Percentiles rank a stretch among this genome's conserved stretches.
Conservation (phyloP, 2,797 vertebrate species). For the Synaphobranchus kaupii region DNA sequence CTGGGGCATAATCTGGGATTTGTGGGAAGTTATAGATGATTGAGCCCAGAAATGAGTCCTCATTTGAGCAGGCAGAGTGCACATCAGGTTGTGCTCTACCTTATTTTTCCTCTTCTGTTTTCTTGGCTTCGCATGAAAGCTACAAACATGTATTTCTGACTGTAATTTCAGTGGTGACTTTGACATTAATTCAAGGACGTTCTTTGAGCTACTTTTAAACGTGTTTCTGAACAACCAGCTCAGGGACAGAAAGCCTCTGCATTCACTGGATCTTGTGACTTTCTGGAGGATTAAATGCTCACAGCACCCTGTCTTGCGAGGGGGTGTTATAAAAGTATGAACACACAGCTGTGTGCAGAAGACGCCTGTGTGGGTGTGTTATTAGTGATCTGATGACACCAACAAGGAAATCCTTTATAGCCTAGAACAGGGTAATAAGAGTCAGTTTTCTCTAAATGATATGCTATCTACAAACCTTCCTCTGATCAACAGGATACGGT, state of each 20-base stretch:
- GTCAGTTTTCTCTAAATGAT: constrained; percentile 8
- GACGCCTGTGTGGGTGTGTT: not conserved
- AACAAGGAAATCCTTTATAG: constrained; percentile 5
- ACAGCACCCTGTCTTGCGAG: not conserved
- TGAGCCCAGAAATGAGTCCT: not conserved
- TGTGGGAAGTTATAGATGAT: too few relatives aligned
- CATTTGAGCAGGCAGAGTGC: not conserved
- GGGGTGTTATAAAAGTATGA: not conserved
- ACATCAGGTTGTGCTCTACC: not conserved
- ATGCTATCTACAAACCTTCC: not conserved
- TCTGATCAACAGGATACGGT: not conserved
- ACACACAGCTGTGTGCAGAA: not conserved
- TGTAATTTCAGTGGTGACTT: not conserved
- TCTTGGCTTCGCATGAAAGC: not conserved
- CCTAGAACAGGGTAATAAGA: not conserved
- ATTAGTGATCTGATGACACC: constrained; percentile 6
- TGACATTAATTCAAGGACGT: not conserved
- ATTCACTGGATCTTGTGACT: not conserved
- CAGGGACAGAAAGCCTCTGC: not conserved
- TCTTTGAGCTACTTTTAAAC: not conserved
- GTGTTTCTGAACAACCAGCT: not conserved
- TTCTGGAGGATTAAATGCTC: not conserved
- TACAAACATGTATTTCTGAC: too few relatives aligned
- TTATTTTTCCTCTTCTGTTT: not conserved
- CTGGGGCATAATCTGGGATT: not conserved